Evolutionary conservation across 2,888 invertebrate species (phyloP), one percentile per base, ranked within the genome.

Genomic region (Leptura quadrifasciata): DNA sequence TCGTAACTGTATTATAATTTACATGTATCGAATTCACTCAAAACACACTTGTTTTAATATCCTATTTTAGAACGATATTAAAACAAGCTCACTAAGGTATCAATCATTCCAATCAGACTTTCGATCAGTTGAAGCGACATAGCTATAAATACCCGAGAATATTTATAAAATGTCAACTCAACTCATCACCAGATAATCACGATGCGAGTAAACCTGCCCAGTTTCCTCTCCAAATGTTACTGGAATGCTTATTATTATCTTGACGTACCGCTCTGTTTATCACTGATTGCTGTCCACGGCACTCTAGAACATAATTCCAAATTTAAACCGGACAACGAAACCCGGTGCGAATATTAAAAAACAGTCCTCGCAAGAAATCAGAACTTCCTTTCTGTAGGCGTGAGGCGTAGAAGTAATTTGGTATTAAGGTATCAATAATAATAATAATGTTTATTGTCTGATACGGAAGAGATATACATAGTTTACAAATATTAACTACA

Each of bases 151-250:
- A 79, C 75, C 57, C 74, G 54, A 52, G 80, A 78, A 79, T 81
- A 81, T 81, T 81, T 79, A 80, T 79, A 79, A 81, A 80, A 77
- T 70, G 79, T 79, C 79, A 79, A 80, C 75, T 76, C 79, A 73
- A 74, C 75, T 81, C 78, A 77, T 77, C 77, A 79, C 55, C 71
- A 78, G 76, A 76, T 76, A 78, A 81, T 79, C 79, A 77, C 73
- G 75, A 65, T 67, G 70, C 73, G 73, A 73, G 75, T 76, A 70
- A 75, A 73, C 77, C 74, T 73, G 75, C 69, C 78, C 77, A 78
- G 78, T 80, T 80, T 78, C 76, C 78, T 80, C 74, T 78, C 78
- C 72, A 69, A 78, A 80, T 76, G 80, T 78, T 74, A 75, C 72
- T 24, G 70, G 75, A 75, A 75, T 71, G 61, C 70, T 70, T 70